Evolutionary conservation across 1,140 invertebrate species (phyloP).

Genomic region (Anthonomus grandis): DNA sequence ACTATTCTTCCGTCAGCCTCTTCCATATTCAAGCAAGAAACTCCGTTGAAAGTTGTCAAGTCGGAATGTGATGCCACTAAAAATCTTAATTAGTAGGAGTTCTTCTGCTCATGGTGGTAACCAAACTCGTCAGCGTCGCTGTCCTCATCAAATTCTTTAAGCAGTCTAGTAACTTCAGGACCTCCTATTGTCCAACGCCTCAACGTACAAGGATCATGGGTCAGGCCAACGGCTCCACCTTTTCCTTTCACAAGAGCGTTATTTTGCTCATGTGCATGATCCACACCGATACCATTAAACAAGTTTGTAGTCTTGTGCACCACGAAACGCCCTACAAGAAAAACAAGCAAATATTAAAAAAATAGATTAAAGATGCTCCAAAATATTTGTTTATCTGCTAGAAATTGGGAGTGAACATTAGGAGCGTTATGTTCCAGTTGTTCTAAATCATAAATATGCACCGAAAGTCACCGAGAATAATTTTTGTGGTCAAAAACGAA

Average conservation of each 20-base stretch:
- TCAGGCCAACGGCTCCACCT: background rate
- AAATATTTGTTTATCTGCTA: background rate
- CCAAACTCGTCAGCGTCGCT: no score
- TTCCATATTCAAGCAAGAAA: no score
- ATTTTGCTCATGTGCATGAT: conserved; percentile 5
- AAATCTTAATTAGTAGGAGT: no score
- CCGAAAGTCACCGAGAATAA: background rate
- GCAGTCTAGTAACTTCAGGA: background rate
- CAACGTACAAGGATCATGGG: background rate
- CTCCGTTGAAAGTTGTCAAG: no score
- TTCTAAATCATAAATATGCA: background rate
- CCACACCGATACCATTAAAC: background rate
- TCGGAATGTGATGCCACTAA: no score
- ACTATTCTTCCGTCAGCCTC: no score
- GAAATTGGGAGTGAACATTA: background rate
- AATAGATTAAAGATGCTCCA: background rate
- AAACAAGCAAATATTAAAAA: background rate
- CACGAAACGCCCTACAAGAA: background rate
- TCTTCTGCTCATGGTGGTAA: no score
- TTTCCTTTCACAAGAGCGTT: background rate
- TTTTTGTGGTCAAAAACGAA: background rate
- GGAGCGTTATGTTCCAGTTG: background rate
- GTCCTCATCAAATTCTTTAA: background rate
- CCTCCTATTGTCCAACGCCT: background rate
- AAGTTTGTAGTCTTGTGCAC: background rate